Evolutionary conservation across 2,797 vertebrate species (phyloP).

Genomic region (Mustela erminea): DNA sequence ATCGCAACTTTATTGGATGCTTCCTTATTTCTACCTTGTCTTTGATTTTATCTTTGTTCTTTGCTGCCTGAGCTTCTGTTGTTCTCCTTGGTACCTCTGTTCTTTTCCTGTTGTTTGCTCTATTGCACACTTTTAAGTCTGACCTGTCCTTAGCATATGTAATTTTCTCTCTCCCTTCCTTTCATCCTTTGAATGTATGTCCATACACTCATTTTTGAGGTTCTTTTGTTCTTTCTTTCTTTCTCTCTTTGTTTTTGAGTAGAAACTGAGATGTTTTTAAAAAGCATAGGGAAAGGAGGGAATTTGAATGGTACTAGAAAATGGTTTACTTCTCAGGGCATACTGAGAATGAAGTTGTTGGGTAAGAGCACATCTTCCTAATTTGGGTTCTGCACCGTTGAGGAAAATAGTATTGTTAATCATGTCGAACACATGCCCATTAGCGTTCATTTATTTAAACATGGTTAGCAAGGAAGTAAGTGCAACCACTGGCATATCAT

Average conservation of each 20-base stretch:
- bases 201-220: not conserved
- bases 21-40: not conserved
- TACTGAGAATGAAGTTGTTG: not conserved
- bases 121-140: not conserved
- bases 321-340: not conserved
- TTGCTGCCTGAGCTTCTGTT: not conserved
- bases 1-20: not conserved
- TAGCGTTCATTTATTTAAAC: constrained; percentile 8
- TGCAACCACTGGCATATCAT: not conserved
- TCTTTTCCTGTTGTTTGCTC: not conserved
- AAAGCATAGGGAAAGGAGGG: not conserved
- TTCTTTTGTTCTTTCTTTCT: not conserved
- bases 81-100: not conserved
- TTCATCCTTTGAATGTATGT: not conserved
- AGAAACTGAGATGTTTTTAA: not conserved
- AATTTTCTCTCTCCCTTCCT: not conserved
- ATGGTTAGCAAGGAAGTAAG: constrained; percentile 5
- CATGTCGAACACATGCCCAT: not conserved
- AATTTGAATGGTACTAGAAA: not conserved
- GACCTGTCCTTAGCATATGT: not conserved
- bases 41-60: not conserved
- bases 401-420: not conserved
- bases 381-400: not conserved
- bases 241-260: not conserved
- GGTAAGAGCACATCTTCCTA: not conserved